Evolutionary conservation across 1,140 invertebrate species (phyloP), one percentile per base, ranked within the genome.

Genomic region (Drosophila pseudoananassae): DNA sequence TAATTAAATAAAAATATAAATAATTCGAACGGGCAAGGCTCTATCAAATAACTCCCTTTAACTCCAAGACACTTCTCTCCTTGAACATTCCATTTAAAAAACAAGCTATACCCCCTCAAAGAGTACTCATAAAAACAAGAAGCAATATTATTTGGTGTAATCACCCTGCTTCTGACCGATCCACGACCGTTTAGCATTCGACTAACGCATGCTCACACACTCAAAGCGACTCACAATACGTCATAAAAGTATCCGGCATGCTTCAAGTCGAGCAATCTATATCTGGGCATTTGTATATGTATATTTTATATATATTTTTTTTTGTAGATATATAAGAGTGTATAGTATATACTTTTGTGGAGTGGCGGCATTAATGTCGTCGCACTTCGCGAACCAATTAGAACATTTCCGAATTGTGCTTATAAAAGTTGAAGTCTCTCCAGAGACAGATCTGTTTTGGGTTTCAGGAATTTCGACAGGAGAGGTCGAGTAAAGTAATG

Each of bases 321-420:
- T n/a, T 3, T 36, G 8, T 25, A 12, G 4, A 40, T 29, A 29
- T 56, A 31, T n/a, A n/a, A 4, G 12, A 3, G n/a, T 29, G n/a
- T 29, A 29, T 57, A 7, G n/a, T 7, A 20, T 20, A 20, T 20
- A 20, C 17, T 20, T 20, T 20, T 40, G 40, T 69, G 50, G 47
- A 68, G 63, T 68, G 65, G 63, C 63, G 65, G 63, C 63, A 69
- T 66, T 54, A 69, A 63, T 68, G 65, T 68, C 65, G 60, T 55
- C 65, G 65, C 65, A 68, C 64, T 66, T 66, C 49, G 49, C 52
- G 66, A 69, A 43, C 65, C 63, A 69, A 69, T 69, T 69, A 69
- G 63, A 69, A 69, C 65, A 69, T 69, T 56, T 69, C 63, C 66
- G 64, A 69, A 69, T 66, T 49, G 63, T 66, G 49, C n/a, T n/a